A percentile compares a stretch with the other conserved stretches of the same genome.
These are phyloP conservation scores for Osmerus eperlanus DNA, from an alignment of 2,113 vertebrate genomes.

Conservation along the genomic window DNA sequence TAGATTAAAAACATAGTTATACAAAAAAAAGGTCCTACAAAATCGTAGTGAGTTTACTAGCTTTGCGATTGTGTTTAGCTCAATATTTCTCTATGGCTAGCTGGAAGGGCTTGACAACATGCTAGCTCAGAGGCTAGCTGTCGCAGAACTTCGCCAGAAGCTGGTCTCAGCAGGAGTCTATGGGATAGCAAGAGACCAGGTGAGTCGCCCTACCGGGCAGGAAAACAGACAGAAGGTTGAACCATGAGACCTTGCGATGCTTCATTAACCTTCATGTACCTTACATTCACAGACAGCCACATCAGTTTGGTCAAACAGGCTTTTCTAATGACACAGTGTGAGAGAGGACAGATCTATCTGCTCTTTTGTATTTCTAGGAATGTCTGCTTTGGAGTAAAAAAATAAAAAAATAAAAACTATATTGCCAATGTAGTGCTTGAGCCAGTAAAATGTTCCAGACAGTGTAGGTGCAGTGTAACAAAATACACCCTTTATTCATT, in stretches of 20 bases:
- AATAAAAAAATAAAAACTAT: no score
- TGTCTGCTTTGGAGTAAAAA: no score
- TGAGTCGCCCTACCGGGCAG: slow-evolving; percentile 37
- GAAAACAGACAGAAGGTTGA: slow-evolving; percentile 51
- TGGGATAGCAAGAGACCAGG: slow-evolving; percentile 35
- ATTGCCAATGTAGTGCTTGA: no score
- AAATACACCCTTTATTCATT: neutral
- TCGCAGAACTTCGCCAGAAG: slow-evolving; percentile 32
- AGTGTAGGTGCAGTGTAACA: neutral
- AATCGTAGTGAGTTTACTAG: no score
- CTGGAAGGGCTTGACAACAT: no score
- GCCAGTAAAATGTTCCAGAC: neutral
- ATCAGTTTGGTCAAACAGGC: slow-evolving; percentile 37
- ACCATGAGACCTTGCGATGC: slow-evolving; percentile 48
- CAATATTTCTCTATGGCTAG: no score
- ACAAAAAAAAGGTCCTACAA: no score
- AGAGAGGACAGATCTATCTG: neutral
- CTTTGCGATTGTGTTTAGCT: no score
- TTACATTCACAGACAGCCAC: slow-evolving; percentile 42
- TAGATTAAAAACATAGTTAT: no score
- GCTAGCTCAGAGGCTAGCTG: no score
- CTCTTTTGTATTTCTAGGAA: neutral
- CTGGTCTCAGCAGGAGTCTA: slow-evolving; percentile 19
- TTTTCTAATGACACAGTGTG: slow-evolving; percentile 36
- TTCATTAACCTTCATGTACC: slow-evolving; percentile 64